These are phyloP conservation scores for Andrena camellia DNA, from an alignment of 2,888 invertebrate genomes.

Conservation along the genomic window DNA sequence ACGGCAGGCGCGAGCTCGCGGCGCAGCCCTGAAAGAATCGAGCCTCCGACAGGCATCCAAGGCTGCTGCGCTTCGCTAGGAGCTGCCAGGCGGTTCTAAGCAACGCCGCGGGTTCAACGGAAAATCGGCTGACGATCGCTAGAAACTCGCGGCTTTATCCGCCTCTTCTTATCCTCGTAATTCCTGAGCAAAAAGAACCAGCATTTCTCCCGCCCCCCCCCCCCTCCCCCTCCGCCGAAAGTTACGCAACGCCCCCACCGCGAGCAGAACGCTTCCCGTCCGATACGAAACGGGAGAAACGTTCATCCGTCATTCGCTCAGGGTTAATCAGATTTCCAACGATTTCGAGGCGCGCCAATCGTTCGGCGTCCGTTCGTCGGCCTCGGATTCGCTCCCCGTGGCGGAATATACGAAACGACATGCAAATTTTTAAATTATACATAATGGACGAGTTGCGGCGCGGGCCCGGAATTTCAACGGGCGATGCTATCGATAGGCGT, in stretches of 20 bases:
- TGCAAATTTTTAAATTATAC: slow-evolving; percentile 53
- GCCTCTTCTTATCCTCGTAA: neutral
- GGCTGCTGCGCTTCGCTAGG: neutral
- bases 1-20: neutral
- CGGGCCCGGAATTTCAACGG: slow-evolving; percentile 42
- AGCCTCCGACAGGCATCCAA: slow-evolving; percentile 26
- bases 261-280: neutral
- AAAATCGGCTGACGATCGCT: slow-evolving; percentile 1
- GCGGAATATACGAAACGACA: slow-evolving; percentile 25
- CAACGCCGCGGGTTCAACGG: slow-evolving; percentile 41
- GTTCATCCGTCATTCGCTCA: slow-evolving; percentile 29
- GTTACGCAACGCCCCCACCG: neutral
- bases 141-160: neutral
- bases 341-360: neutral
- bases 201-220: neutral
- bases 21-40: slow-evolving; percentile 37
- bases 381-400: slow-evolving; percentile 38
- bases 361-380: slow-evolving; percentile 1
- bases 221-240: too few relatives aligned
- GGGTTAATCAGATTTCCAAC: slow-evolving; percentile 32
- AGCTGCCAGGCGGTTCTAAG: slow-evolving; percentile 18
- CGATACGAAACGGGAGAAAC: neutral
- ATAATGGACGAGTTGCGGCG: slow-evolving; percentile 46
- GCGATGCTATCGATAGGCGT: slow-evolving; percentile 40
- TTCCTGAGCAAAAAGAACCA: neutral